Evolutionary conservation across 2,888 invertebrate genomes (phyloP).

Genomic region (Magallana nippona): DNA sequence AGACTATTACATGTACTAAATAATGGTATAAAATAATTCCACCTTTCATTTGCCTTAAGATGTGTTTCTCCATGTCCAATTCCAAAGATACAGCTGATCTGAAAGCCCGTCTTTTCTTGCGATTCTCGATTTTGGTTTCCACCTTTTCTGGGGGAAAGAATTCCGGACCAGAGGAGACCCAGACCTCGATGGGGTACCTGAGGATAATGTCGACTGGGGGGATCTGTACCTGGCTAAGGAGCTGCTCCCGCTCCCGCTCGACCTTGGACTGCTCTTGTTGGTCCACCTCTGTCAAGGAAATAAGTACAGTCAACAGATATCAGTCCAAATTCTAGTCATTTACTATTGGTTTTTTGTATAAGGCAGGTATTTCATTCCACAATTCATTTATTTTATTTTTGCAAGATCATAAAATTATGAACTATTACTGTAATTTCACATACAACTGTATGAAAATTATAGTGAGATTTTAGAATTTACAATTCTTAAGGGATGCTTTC

Average conservation of each 20-base stretch:
- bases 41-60: conserved; percentile 78
- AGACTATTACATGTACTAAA: background rate
- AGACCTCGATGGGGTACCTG: conserved; percentile 78
- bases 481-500: too few species aligned
- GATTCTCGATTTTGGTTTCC: conserved; percentile 73
- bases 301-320: too few species aligned
- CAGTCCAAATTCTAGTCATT: conserved; percentile 19
- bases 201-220: conserved; percentile 77
- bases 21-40: background rate
- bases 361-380: background rate
- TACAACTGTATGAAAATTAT: too few species aligned
- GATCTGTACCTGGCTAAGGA: conserved; percentile 69
- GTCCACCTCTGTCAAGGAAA: conserved; percentile 62
- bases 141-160: conserved; percentile 78
- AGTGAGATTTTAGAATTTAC: too few species aligned
- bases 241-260: conserved; percentile 61
- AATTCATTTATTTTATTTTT: too few species aligned
- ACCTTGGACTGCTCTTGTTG: conserved; percentile 66
- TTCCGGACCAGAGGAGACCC: conserved; percentile 78
- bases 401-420: too few species aligned
- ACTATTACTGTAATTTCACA: too few species aligned
- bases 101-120: conserved; percentile 75
- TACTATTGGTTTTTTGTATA: background rate
- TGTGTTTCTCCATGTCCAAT: conserved; percentile 79
- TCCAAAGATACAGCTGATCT: conserved; percentile 76